phyloP scores from a whole-genome alignment of 2,113 vertebrate genomes.

The Tragelaphus scriptus region DNA sequence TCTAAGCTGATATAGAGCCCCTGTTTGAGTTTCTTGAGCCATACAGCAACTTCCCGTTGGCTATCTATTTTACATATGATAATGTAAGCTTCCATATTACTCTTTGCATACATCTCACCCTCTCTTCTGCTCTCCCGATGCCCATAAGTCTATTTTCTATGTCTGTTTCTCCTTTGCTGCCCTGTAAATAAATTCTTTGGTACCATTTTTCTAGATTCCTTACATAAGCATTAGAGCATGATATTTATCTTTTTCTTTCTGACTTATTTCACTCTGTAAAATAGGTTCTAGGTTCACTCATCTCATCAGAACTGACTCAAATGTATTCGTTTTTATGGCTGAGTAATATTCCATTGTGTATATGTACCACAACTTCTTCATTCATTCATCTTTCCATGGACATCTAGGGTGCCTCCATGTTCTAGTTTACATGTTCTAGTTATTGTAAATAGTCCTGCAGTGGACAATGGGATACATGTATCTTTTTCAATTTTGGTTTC shows the following conservation, averaged over 20 bases:
- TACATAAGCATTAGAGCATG: neutral
- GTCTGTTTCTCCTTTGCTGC: neutral
- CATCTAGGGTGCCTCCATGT: neutral
- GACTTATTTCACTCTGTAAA: neutral
- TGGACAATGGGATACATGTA: neutral
- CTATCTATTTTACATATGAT: neutral
- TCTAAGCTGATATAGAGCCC: neutral
- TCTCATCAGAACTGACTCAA: neutral
- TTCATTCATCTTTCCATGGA: neutral
- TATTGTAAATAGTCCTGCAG: neutral
- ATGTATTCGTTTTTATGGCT: neutral
- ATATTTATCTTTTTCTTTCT: neutral
- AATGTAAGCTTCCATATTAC: neutral
- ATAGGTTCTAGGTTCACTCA: neutral
- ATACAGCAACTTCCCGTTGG: neutral
- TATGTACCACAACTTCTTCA: neutral
- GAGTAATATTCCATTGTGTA: neutral
- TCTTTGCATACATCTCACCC: neutral
- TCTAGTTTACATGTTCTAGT: neutral
- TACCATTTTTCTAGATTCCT: neutral
- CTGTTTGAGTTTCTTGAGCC: neutral
- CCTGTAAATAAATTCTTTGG: neutral
- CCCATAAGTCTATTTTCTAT: neutral
- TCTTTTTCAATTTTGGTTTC: neutral
- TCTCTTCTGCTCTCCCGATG: neutral